Conservation (phyloP, 2,888 invertebrate genomes). For the Ashinkailepas kermadecensis region DNA sequence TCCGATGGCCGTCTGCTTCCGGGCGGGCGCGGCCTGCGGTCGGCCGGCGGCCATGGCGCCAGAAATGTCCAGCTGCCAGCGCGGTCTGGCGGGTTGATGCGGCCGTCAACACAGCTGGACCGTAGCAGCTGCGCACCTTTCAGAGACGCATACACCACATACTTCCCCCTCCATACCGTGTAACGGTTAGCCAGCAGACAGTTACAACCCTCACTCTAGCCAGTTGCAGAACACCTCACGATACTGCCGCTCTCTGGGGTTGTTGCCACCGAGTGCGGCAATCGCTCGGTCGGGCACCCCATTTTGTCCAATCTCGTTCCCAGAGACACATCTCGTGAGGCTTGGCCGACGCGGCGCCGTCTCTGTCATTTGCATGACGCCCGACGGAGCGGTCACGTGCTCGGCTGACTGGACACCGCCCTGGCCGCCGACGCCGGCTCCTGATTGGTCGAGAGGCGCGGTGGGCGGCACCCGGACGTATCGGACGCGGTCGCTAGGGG, state of each 20-base stretch:
- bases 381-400: not conserved
- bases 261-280: too few species aligned
- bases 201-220: too few species aligned
- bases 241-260: too few species aligned
- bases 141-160: too few species aligned
- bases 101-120: too few species aligned
- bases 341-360: not conserved
- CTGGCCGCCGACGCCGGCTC: not conserved
- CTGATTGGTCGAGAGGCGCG: not conserved
- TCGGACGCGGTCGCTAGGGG: too few species aligned
- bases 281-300: not conserved
- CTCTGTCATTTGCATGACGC: slow-evolving; percentile 4
- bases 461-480: not conserved
- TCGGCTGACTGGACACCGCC: not conserved
- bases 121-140: too few species aligned
- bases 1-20: not conserved
- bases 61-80: not conserved
- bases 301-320: slow-evolving; percentile 7
- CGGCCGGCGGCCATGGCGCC: not conserved
- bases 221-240: too few species aligned
- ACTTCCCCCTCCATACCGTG: too few species aligned
- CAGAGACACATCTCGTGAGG: not conserved
- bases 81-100: too few species aligned
- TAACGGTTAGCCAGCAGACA: too few species aligned
- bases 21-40: not conserved